Base-by-base conservation (phyloP, 1,140 invertebrate genomes). In the Heterodera carotae region DNA sequence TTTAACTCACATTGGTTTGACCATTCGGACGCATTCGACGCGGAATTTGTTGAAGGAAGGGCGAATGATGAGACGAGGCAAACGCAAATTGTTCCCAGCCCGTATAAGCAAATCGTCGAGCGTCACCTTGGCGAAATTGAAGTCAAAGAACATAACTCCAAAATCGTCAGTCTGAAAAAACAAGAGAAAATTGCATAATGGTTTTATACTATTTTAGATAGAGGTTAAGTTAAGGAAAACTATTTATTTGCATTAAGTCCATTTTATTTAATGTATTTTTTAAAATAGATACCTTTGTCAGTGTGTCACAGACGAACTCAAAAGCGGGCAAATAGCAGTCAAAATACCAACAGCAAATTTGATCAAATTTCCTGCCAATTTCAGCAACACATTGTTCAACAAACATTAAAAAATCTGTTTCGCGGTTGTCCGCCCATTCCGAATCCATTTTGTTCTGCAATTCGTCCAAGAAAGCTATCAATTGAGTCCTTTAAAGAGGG, bases 321-420 rank as follows among this genome's bases (percentile, higher is more conserved):
- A 74, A 74, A 15, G 72, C 72, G n/a, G 72, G 75, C 27, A 76
- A 69, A 43, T 76, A 76, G 10, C 29, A 39, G 12, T 76, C 68
- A 31, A 69, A 43, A 29, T 76, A 76, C 75, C 75, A 76, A 27
- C 31, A n/a, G 33, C 60, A 34, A 22, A 36, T 66, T 75, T 69
- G 33, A 18, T 69, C 34, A 75, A 76, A 39, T 8, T 69, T 31
- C 27, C 36, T n/a, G n/a, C 75, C 75, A 22, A 76, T 18, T 43
- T 69, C 43, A 12, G 12, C 34, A 1, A 64, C 66, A 48, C 34
- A 76, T 7, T 69, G 34, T 6, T 76, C 75, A 18, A 39, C 75
- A 76, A 59, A 48, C 18, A 2, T 39, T 10, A 34, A 7, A 76
- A 76, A 76, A 3, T 75, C 53, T 15, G n/a, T 33, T 2, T 39